Evolutionary conservation across 2,113 vertebrate genomes (phyloP).

Genomic region (Pelodiscus sinensis): DNA sequence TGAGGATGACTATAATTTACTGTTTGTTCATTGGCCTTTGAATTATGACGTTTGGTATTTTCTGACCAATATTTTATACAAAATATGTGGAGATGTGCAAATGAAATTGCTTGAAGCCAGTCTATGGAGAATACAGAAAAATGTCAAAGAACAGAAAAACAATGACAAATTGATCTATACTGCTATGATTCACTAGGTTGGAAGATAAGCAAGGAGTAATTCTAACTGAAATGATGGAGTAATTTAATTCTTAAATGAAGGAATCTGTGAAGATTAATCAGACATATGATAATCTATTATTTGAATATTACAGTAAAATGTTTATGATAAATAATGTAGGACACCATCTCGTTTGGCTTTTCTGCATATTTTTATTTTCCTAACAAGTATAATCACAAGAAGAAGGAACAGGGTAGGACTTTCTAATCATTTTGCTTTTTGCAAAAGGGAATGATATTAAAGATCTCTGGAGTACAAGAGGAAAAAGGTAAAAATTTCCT

Average conservation of each 20-base stretch:
- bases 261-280: slow-evolving; percentile 30
- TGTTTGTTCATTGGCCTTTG: background rate
- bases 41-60: background rate
- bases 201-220: slow-evolving; percentile 49
- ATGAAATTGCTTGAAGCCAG: background rate
- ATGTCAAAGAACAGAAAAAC: slow-evolving; percentile 26
- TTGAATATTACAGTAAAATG: slow-evolving; percentile 2
- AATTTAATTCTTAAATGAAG: slow-evolving; percentile 41
- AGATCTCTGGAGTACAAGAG: slow-evolving; percentile 43
- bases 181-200: slow-evolving; percentile 32
- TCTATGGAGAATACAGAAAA: slow-evolving; percentile 1
- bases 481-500: slow-evolving; percentile 58
- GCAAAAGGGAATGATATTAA: slow-evolving; percentile 24
- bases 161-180: slow-evolving; percentile 43
- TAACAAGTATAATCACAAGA: background rate
- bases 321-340: slow-evolving; percentile 40
- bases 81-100: background rate
- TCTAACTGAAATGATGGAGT: slow-evolving; percentile 27
- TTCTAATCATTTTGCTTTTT: slow-evolving; percentile 38
- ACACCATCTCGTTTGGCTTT: background rate
- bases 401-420: background rate
- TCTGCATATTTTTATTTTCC: no score
- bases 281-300: slow-evolving; percentile 17
- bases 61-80: background rate
- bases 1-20: background rate